phyloP scores from a whole-genome alignment of 2,797 vertebrate genomes.

The Potorous gilbertii region DNA sequence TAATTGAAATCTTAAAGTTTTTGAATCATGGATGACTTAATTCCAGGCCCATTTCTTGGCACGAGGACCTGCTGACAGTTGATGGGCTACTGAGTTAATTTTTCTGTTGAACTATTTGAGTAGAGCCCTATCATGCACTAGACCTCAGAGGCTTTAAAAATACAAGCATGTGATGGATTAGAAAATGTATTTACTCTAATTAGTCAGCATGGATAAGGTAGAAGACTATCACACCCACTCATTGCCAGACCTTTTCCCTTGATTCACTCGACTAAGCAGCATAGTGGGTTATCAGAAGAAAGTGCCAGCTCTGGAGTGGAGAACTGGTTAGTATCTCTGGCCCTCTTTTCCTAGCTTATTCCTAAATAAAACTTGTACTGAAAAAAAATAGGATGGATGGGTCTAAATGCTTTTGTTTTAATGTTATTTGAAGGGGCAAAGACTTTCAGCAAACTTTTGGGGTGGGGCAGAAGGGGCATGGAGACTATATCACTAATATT shows the following conservation, averaged over 20 bases:
- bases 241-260: rapidly evolving
- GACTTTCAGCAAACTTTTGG: not conserved
- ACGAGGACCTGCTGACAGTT: not conserved
- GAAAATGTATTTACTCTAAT: not conserved
- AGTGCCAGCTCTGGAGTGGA: too few species aligned
- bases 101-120: not conserved
- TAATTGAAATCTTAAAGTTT: not conserved
- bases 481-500: not conserved
- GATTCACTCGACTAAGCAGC: not conserved
- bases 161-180: rapidly evolving
- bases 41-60: not conserved
- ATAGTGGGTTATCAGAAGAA: not conserved
- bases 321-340: not conserved
- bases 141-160: too few species aligned
- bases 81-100: not conserved
- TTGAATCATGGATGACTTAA: not conserved
- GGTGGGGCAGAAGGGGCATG: too few species aligned
- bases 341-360: too few species aligned
- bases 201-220: not conserved
- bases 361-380: not conserved
- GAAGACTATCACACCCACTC: rapidly evolving
- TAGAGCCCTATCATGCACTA: not conserved
- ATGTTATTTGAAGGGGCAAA: not conserved
- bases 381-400: not conserved
- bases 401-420: too few species aligned